These are phyloP conservation scores for Tinamus guttatus DNA, from an alignment of 2,113 vertebrate species.

Conservation along the genomic window DNA sequence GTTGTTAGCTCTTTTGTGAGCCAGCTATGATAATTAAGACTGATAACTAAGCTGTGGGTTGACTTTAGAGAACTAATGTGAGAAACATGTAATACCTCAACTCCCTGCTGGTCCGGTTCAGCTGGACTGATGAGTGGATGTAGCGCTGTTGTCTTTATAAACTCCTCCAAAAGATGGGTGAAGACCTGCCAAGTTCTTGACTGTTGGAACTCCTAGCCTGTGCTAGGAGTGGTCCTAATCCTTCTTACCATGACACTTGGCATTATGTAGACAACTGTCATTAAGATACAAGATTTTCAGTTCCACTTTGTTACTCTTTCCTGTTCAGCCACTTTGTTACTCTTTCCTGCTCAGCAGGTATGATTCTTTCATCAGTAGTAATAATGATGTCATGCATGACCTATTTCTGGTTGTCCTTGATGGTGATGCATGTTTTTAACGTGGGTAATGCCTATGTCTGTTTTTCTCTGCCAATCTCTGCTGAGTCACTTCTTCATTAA, in stretches of 20 bases:
- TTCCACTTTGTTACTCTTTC: not conserved
- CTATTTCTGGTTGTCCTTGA: not conserved
- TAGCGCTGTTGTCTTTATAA: not conserved
- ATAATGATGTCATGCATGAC: not conserved
- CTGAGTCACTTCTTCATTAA: not conserved
- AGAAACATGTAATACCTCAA: not conserved
- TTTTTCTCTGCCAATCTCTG: not conserved
- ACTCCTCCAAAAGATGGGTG: not conserved
- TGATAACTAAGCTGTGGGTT: slow-evolving; percentile 29
- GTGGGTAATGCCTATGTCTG: not conserved
- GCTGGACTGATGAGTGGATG: slow-evolving; percentile 28
- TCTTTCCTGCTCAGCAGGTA: not conserved
- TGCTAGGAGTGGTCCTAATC: not conserved
- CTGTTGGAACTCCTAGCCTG: not conserved
- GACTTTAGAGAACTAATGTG: slow-evolving; percentile 7
- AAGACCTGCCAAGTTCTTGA: not conserved
- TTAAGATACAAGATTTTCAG: not conserved
- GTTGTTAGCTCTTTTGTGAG: not conserved
- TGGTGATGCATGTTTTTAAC: not conserved
- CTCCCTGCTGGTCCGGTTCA: slow-evolving; percentile 50
- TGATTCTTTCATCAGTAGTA: not conserved
- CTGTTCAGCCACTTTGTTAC: not conserved
- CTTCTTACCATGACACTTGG: not conserved
- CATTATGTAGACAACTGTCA: not conserved
- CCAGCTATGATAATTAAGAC: not conserved